A percentile compares a stretch with the other conserved stretches of the same genome.
Evolutionary conservation across 2,888 invertebrate species (phyloP).

Genomic region (Dasysyrphus albostriatus): DNA sequence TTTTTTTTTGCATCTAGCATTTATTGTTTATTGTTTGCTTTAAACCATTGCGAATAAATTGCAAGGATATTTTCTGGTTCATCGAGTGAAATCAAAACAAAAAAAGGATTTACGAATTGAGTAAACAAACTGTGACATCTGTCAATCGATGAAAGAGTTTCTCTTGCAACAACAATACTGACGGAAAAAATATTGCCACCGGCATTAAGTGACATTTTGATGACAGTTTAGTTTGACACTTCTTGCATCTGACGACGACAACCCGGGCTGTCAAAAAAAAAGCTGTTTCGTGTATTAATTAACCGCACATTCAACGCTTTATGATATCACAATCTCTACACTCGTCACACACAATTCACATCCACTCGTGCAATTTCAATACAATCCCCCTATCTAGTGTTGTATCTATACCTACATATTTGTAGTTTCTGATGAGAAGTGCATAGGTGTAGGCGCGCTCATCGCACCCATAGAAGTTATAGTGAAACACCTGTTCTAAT

Average conservation of each 20-base stretch:
- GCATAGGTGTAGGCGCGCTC: slow-evolving; percentile 59
- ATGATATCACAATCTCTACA: neutral
- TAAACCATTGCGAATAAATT: slow-evolving; percentile 22
- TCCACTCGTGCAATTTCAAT: slow-evolving; percentile 42
- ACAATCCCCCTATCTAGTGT: too few species aligned
- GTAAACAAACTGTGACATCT: slow-evolving; percentile 51
- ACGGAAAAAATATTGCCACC: slow-evolving; percentile 20
- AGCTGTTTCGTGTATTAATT: slow-evolving; percentile 20
- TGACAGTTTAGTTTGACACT: slow-evolving; percentile 56
- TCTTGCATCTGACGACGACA: slow-evolving; percentile 43
- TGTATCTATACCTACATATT: neutral
- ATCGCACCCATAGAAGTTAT: slow-evolving; percentile 18
- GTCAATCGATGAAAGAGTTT: slow-evolving; percentile 43
- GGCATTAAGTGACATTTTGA: slow-evolving; percentile 59
- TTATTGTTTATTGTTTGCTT: slow-evolving; percentile 39
- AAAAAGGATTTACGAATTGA: slow-evolving; percentile 18
- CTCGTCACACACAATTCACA: slow-evolving; percentile 44
- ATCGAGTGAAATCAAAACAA: slow-evolving; percentile 42
- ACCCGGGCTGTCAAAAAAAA: slow-evolving; percentile 47
- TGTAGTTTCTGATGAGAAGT: slow-evolving; percentile 35
- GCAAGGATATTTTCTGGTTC: slow-evolving; percentile 17
- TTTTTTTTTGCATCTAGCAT: too few species aligned
- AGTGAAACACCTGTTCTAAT: slow-evolving; percentile 74
- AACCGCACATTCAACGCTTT: slow-evolving; percentile 19
- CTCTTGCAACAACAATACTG: neutral